phyloP scores from a whole-genome alignment of 1,140 invertebrate species.

The Asbolus verrucosus region DNA sequence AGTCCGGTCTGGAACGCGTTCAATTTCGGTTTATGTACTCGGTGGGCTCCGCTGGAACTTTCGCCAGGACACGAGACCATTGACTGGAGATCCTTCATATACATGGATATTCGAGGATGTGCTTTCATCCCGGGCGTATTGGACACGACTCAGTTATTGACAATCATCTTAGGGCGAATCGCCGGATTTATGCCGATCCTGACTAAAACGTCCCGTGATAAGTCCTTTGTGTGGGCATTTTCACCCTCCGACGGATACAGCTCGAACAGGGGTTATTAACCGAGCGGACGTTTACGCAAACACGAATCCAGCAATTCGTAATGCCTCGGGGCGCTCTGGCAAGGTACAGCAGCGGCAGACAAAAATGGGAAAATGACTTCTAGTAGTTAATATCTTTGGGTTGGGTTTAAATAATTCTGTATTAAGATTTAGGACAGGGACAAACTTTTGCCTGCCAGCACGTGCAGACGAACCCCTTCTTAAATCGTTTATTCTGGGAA shows the following conservation, averaged over 20 bases:
- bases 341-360: no score
- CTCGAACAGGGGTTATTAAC: no score
- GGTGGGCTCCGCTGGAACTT: neutral
- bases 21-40: neutral
- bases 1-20: neutral
- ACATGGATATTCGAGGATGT: constrained; percentile 2
- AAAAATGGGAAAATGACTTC: no score
- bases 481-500: no score
- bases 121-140: constrained; percentile 10
- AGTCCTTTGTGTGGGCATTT: constrained; percentile 17
- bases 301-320: no score
- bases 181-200: constrained; percentile 7
- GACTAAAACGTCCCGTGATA: constrained; percentile 19
- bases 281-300: neutral
- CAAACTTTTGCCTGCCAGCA: no score
- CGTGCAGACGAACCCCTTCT: no score
- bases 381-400: no score
- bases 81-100: constrained; percentile 17
- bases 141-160: constrained; percentile 16
- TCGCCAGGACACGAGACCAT: neutral
- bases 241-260: no score
- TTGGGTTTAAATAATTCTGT: no score
- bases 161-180: constrained; percentile 31
- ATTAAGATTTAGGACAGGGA: no score
- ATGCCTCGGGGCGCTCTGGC: no score